phyloP scores from a whole-genome alignment of 2,888 invertebrate genomes.

The Aphodius sticticus region DNA sequence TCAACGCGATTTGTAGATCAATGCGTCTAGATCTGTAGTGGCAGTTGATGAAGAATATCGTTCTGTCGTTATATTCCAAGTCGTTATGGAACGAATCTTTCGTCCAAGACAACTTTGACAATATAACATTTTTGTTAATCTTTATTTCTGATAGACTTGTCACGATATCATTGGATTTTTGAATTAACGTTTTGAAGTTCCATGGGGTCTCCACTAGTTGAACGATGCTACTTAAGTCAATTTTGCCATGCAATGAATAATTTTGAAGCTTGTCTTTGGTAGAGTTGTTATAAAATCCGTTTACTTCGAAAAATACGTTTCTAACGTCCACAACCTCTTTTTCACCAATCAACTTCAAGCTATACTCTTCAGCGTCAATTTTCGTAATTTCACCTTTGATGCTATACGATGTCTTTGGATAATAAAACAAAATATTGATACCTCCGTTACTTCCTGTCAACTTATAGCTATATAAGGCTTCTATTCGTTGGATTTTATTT shows the following conservation, averaged over 20 bases:
- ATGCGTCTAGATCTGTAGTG: conserved; percentile 6
- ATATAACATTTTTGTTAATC: conserved; percentile 35
- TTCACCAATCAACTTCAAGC: conserved; percentile 28
- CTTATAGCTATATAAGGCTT: conserved; percentile 38
- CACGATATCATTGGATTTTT: conserved; percentile 42
- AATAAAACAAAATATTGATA: conserved; percentile 41
- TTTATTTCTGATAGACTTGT: conserved; percentile 37
- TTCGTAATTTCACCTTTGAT: conserved; percentile 37
- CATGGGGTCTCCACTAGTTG: conserved; percentile 39
- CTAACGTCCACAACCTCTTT: conserved; percentile 29
- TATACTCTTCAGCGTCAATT: conserved; percentile 24
- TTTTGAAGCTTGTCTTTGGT: conserved; percentile 39
- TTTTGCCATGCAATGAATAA: conserved; percentile 37
- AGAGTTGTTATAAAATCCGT: conserved; percentile 42
- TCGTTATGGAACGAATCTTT: conserved; percentile 34
- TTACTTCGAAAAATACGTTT: conserved; percentile 34
- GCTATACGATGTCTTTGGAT: conserved; percentile 41
- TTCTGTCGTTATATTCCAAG: conserved; percentile 42
- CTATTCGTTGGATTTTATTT: conserved; percentile 39
- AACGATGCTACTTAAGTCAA: conserved; percentile 38
- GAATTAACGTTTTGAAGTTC: conserved; percentile 39
- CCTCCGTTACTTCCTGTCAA: conserved; percentile 27
- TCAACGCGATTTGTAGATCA: conserved; percentile 40
- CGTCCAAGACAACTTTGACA: conserved; percentile 39
- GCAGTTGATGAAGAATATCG: conserved; percentile 38